Base-by-base conservation (phyloP, 2,113 vertebrate species). In the Myiagra hebetior region DNA sequence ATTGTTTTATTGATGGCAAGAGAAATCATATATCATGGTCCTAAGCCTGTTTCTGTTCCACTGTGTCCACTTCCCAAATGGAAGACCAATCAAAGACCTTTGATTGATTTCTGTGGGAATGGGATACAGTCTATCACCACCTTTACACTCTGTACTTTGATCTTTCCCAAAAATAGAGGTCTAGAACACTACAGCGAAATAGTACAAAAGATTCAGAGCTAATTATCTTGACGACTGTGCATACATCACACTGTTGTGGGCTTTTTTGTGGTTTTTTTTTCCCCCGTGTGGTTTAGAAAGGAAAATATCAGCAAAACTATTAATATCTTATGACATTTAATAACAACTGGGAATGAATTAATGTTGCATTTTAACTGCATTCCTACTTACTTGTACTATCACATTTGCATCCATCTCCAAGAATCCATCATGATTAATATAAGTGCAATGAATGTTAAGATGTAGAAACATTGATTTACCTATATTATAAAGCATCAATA, bases 61-160 rank as follows among this genome's bases (percentile, higher is more conserved):
- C 42, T 74, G 95, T 92, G 80, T 55, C 35, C 39, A 30, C 90
- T 89, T 91, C 90, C 65, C 62, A 86, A 82, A 78, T 47, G 41
- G 68, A 96, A 93, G 52, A 70, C 56, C n/a, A 89, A 63, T 63
- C 47, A 78, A 96, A 90, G 80, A 56, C 44, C 28, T 93, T 78
- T 91, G 95, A 96, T 88, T 96, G 90, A 95, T 95, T 96, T 95
- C 93, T 95, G 60, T 88, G 90, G 90, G 90, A 96, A 83, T 65
- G 47, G 33, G 28, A 52, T 70, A 67, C 10, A 47, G 31, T 44
- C 69, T 70, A 79, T 73, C 41, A 85, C 15, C 42, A 85, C 52
- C 50, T 87, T 87, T 69, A 90, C 31, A 73, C 26, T 69, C 11
- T 50, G 8, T 24, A 68, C 82, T 96, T 96, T 91, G 90, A 96